Evolutionary conservation across 2,888 invertebrate species (phyloP).

Genomic region (Biston stratarius): DNA sequence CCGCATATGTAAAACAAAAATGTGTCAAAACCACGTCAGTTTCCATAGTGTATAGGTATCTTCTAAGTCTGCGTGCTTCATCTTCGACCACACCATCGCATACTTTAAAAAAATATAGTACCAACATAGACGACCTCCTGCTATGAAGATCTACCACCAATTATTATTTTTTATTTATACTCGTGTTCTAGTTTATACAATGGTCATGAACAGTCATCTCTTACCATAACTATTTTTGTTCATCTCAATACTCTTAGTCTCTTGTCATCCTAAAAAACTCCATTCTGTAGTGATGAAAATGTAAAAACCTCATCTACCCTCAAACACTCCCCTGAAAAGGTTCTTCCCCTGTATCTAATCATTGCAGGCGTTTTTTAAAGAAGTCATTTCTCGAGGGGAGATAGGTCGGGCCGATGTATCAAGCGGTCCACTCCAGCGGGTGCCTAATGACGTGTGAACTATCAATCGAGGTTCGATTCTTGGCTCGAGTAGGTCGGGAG

Average conservation of each 20-base stretch:
- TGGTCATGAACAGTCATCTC: too few species aligned
- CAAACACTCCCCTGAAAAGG: slow-evolving; percentile 13
- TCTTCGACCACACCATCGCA: too few species aligned
- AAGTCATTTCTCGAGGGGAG: slow-evolving; percentile 51
- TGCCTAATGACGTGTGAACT: slow-evolving; percentile 67
- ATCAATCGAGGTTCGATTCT: slow-evolving; percentile 57
- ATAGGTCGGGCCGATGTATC: slow-evolving; percentile 54
- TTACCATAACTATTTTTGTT: not conserved
- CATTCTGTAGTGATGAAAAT: slow-evolving; percentile 3
- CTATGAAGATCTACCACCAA: too few species aligned
- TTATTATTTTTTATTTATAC: too few species aligned
- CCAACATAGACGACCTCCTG: too few species aligned
- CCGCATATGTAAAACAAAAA: too few species aligned
- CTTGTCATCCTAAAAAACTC: not conserved
- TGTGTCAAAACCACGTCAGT: too few species aligned
- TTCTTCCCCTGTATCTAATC: slow-evolving; percentile 33
- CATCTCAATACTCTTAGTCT: too few species aligned
- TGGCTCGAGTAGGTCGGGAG: slow-evolving; percentile 16
- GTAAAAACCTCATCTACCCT: not conserved
- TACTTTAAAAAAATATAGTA: too few species aligned
- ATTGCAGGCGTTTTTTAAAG: slow-evolving; percentile 28
- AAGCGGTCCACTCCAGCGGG: slow-evolving; percentile 51
- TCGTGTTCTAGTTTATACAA: too few species aligned
- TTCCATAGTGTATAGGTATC: too few species aligned
- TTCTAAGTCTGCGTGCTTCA: too few species aligned